Percentiles rank a stretch among this genome's conserved stretches.
phyloP scores from a whole-genome alignment of 2,113 vertebrate genomes.

The Casuarius casuarius region DNA sequence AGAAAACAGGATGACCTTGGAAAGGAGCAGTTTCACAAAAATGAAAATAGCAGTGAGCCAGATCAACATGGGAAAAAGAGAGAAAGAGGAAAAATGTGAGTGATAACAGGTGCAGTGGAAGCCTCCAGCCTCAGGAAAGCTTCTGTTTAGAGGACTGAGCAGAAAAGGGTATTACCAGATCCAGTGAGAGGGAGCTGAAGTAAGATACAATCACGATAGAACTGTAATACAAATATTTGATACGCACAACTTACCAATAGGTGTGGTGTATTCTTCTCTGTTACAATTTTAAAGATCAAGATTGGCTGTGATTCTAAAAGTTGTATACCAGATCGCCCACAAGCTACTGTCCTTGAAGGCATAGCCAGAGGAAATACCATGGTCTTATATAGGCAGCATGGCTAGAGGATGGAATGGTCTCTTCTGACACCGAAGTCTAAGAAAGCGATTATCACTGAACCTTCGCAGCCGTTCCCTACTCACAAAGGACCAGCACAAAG shows the following conservation, averaged over 20 bases:
- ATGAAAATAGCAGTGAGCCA: background rate
- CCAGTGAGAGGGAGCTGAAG: background rate
- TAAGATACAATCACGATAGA: background rate
- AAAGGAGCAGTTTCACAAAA: background rate
- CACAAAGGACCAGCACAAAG: background rate
- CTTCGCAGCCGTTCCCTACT: background rate
- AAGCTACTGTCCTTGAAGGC: background rate
- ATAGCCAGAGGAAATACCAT: background rate
- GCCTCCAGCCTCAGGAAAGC: background rate
- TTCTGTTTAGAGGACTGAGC: background rate
- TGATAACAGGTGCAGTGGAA: background rate
- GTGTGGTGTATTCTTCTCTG: background rate
- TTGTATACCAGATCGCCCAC: background rate
- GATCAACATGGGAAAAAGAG: background rate
- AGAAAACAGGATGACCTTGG: background rate
- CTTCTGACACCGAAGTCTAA: background rate
- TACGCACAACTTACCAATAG: background rate
- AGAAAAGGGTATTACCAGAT: background rate
- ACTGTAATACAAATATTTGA: background rate
- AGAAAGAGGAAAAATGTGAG: background rate
- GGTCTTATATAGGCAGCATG: background rate
- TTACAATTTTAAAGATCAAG: background rate
- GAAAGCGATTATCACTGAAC: background rate
- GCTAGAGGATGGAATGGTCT: background rate
- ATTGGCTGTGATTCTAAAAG: accelerated